Evolutionary conservation across 1,140 invertebrate genomes (phyloP), one percentile per base, ranked within the genome.

Genomic region (Macrobrachium rosenbergii): DNA sequence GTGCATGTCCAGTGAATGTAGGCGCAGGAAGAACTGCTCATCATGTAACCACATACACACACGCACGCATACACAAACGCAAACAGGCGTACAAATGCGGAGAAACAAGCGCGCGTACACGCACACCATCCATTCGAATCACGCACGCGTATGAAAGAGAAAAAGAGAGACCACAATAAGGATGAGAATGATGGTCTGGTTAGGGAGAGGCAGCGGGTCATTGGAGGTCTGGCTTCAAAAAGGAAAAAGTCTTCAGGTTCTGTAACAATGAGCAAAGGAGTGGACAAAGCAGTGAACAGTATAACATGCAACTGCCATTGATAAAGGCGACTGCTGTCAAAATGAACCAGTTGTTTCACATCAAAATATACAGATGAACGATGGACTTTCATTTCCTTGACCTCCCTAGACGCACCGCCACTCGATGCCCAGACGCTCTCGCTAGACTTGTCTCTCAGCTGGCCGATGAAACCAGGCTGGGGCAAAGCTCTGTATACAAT

Each of bases 1-100:
- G 92, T 96, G 95, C 95, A 95, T 95, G 90, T 96, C 95, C 88
- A 96, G 93, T 91, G 95, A 96, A 92, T 95, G 95, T 84, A 95
- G 93, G 43, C 95, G 93, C 90, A 96, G 92, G 91, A 96, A 96
- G 92, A 95, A 95, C 93, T 94, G 92, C 75, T 92, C 91, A 88
- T 90, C 64, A 43, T 43, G 76, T 21, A 79, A 76, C 43, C 82
- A 86, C 37, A 79, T 77, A 60, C 64, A 75, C 58, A 75, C 52
- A 59, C 82, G 63, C 73, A 78, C 75, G 17, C 83, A 77, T 23
- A 83, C 67, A 37, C 43, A 83, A 45, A 60, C 81, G 58, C 19
- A 59, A 28, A 59, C 64, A 83, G 17, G 28, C 81, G 72, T 43
- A 73, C 81, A 72, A 43, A 73, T 52, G 59, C 45, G 21, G 37